A percentile compares a stretch with the other conserved stretches of the same genome.
Conservation (phyloP, 2,113 vertebrate species). For the Toxostoma redivivum region DNA sequence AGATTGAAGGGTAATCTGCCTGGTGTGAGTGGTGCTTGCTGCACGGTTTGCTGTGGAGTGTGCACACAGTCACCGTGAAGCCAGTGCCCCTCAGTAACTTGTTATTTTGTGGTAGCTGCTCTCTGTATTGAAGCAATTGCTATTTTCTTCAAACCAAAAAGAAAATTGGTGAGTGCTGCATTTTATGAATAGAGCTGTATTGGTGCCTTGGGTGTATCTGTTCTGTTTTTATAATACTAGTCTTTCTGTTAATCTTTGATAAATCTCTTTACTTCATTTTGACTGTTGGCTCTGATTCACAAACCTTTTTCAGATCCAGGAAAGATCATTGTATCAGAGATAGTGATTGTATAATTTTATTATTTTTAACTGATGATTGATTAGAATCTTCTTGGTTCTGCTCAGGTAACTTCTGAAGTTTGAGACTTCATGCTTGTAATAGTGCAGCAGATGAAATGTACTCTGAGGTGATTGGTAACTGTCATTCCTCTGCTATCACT, state of each 20-base stretch:
- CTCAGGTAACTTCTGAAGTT: not conserved
- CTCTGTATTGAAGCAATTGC: not conserved
- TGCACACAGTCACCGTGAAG: not conserved
- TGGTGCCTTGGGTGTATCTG: not conserved
- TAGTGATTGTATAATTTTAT: not conserved
- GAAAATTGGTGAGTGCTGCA: not conserved
- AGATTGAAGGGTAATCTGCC: not conserved
- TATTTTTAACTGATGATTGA: not conserved
- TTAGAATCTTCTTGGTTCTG: not conserved
- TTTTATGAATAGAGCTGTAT: not conserved
- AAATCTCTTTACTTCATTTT: not conserved
- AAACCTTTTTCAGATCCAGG: not conserved
- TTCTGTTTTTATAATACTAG: not conserved
- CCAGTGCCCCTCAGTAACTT: not conserved
- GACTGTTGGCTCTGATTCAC: not conserved
- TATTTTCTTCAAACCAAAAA: not conserved
- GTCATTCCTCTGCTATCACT: not conserved
- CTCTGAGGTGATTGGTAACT: not conserved
- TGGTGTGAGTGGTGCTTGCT: not conserved
- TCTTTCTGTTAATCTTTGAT: not conserved
- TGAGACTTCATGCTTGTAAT: not conserved
- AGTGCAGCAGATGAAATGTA: not conserved
- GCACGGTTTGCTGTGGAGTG: not conserved
- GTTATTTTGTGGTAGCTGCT: not conserved
- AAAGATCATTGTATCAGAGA: not conserved